Evolutionary conservation across 2,797 vertebrate species (phyloP).

Genomic region (Philypnodon macrostomus): DNA sequence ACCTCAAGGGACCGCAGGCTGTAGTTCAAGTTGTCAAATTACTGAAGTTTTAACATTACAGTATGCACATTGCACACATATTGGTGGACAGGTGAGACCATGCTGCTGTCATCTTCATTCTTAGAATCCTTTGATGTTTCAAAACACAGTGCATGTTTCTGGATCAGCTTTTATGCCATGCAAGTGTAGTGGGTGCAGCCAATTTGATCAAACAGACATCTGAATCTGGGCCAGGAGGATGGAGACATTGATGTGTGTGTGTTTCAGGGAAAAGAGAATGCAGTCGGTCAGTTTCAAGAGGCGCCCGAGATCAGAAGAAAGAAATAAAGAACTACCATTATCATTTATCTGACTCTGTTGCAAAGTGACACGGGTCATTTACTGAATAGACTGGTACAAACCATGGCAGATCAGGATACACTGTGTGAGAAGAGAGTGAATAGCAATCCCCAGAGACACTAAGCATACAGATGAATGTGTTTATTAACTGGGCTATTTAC

Average conservation of each 20-base stretch:
- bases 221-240: slow-evolving; percentile 14
- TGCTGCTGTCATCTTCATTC: background rate
- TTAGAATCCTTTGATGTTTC: background rate
- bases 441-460: background rate
- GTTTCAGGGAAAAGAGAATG: slow-evolving; percentile 33
- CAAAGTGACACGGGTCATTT: background rate
- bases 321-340: background rate
- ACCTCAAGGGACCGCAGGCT: slow-evolving; percentile 6
- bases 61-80: slow-evolving; percentile 14
- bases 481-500: slow-evolving; percentile 12
- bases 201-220: slow-evolving; percentile 13
- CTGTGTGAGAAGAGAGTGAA: background rate
- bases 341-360: background rate
- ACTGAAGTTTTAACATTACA: slow-evolving; percentile 13
- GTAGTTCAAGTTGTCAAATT: background rate
- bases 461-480: background rate
- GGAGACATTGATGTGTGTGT: slow-evolving; percentile 3
- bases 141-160: background rate
- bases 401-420: background rate
- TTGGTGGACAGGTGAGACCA: slow-evolving; percentile 15
- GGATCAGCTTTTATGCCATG: background rate
- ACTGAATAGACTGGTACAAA: no score
- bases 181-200: background rate
- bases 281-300: no score
- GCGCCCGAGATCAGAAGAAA: slow-evolving; percentile 39